Evolutionary conservation across 2,888 invertebrate genomes (phyloP).

Genomic region (Steinernema carpocapsae): DNA sequence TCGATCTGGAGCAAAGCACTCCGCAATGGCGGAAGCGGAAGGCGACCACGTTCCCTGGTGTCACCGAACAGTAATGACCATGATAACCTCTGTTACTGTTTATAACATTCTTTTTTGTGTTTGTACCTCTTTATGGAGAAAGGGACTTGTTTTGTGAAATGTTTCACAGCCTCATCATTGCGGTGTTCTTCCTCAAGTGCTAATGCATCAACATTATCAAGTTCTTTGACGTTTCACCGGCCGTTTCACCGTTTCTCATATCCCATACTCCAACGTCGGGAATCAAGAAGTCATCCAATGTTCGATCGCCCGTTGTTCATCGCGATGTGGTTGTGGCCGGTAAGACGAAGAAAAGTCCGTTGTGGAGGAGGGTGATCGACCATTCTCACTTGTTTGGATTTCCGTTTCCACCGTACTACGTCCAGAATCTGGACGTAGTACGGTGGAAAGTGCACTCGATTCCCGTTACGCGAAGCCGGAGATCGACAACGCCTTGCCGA

Average conservation of each 20-base stretch:
- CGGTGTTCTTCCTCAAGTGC: no score
- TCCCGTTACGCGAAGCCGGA: conserved; percentile 74
- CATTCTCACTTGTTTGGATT: conserved; percentile 20
- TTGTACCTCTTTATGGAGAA: background rate
- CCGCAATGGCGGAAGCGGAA: conserved; percentile 24
- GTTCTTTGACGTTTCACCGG: background rate
- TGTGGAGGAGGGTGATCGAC: no score
- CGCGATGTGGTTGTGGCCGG: background rate
- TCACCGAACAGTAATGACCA: background rate
- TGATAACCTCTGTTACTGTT: no score
- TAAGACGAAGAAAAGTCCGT: no score
- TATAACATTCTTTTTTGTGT: background rate
- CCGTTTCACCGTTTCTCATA: background rate
- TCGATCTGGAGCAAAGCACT: conserved; percentile 46
- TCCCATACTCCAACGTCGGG: background rate
- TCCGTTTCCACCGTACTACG: conserved; percentile 32
- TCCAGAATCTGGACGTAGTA: conserved; percentile 69
- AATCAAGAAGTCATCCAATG: background rate
- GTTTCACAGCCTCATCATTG: background rate
- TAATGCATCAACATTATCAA: background rate
- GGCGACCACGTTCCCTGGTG: background rate
- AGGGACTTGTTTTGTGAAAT: no score
- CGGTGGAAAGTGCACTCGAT: conserved; percentile 86
- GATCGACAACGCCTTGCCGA: conserved; percentile 38
- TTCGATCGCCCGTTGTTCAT: background rate